Percentiles rank a stretch among this genome's conserved stretches.
Conservation (phyloP, 2,797 vertebrate species). For the Acanthurus tractus region DNA sequence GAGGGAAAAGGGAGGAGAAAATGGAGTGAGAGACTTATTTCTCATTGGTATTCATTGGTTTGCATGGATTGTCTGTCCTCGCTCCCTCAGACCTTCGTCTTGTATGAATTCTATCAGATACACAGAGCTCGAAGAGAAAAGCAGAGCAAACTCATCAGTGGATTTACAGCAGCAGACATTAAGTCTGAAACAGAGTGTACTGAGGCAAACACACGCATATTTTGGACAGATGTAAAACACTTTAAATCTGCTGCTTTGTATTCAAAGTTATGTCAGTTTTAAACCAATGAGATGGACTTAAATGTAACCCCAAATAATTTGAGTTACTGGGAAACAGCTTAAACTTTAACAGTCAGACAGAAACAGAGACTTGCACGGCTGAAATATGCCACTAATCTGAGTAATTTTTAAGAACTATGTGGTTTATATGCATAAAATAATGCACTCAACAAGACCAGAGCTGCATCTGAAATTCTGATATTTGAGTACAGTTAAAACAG, state of each 20-base stretch:
- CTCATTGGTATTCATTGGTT: conserved; percentile 75
- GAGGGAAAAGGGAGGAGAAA: conserved; percentile 29
- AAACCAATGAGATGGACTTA: background rate
- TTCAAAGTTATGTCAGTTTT: background rate
- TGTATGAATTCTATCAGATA: conserved; percentile 55
- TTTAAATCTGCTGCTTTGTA: conserved; percentile 3
- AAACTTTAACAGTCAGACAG: background rate
- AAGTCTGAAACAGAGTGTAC: background rate
- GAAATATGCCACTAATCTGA: background rate
- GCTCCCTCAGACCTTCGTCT: conserved; percentile 43
- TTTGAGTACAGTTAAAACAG: too few species aligned
- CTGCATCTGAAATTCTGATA: too few species aligned
- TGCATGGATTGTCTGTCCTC: conserved; percentile 45
- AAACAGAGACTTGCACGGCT: background rate
- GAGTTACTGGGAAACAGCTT: background rate
- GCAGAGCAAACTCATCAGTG: conserved; percentile 10
- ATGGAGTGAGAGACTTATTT: conserved; percentile 34
- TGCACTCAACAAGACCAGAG: background rate
- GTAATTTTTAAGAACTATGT: background rate
- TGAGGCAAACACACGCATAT: conserved; percentile 8
- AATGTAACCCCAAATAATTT: background rate
- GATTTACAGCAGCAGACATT: conserved; percentile 13
- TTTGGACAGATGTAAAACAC: conserved; percentile 6
- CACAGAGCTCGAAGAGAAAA: conserved; percentile 30
- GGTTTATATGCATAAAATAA: background rate